Conservation (phyloP, 1,140 invertebrate genomes). For the Aphelinus atriplicis region DNA sequence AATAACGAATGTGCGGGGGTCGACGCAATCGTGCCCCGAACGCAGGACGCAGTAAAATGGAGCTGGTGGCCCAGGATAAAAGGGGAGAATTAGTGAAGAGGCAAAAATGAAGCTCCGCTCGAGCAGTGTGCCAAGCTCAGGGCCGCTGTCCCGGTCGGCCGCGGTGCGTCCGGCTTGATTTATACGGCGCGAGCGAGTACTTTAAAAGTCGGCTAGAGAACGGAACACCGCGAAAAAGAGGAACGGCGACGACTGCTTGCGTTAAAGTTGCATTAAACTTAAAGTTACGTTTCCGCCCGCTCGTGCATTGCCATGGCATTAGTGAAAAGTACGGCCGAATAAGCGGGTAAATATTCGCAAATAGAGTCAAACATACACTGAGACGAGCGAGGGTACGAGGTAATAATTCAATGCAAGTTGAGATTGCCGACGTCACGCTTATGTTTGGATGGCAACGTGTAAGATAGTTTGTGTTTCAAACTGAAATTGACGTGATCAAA, state of each 20-base stretch:
- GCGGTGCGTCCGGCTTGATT: conserved; percentile 19
- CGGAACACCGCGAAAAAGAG: conserved; percentile 2
- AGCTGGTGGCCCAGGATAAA: too few species aligned
- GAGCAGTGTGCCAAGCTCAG: conserved; percentile 11
- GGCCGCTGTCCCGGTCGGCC: neutral
- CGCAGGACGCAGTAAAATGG: too few species aligned
- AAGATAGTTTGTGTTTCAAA: too few species aligned
- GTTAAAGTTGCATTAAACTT: conserved; percentile 28
- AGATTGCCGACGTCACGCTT: too few species aligned
- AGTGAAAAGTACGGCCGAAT: neutral
- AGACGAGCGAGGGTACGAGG: too few species aligned
- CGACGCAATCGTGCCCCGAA: too few species aligned
- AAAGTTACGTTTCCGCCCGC: conserved; percentile 17
- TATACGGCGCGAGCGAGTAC: conserved; percentile 15
- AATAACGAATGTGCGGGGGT: too few species aligned
- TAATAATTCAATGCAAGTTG: too few species aligned
- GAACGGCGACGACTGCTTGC: conserved; percentile 3
- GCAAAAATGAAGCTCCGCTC: conserved; percentile 28
- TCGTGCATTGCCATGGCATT: conserved; percentile 11
- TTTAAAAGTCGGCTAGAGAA: conserved; percentile 22
- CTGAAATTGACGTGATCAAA: too few species aligned
- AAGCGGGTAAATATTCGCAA: conserved; percentile 9
- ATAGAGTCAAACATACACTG: too few species aligned
- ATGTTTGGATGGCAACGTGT: too few species aligned
- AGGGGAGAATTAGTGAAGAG: conserved; percentile 22